Evolutionary conservation across 2,797 vertebrate species (phyloP), one percentile per base, ranked within the genome.

Genomic region (Anguilla anguilla): DNA sequence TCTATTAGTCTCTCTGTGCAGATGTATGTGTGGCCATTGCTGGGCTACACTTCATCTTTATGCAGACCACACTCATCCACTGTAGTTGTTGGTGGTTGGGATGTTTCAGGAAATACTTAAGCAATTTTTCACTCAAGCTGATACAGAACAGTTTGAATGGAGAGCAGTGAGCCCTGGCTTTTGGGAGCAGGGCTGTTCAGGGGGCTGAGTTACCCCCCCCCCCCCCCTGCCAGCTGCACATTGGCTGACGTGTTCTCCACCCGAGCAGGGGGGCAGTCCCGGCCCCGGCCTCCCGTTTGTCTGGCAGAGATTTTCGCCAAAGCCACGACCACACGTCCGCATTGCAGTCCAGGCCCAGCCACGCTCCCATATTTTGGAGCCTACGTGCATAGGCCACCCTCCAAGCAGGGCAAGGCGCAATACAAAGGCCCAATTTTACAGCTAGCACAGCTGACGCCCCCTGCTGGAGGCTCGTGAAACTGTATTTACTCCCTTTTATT

Each of bases 281-380:
- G 28, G 57, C 86, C 39, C 64, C 39, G 51, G 46, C 35, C 3
- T 31, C 64, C 46, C 69, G 43, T 35, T 43, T 55, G 46, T 84
- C 87, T 84, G 77, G 19, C 35, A 74, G 31, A 39, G 31, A 83
- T 86, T 17, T 25, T n/a, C 1, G 85, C 85, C 64, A 86, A 59
- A 86, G 4, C 28, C 31, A 5, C 9, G 7, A 86, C 61, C 85
- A 6, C 35, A 51, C 19, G 11, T n/a, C 64, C 43, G 6, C 35
- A 15, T 22, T 4, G 51, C 31, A 28, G 31, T 31, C 84, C 84
- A 85, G 61, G 84, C 83, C 67, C 10, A 11, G 55, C n/a, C 31
- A 6, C 17, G 84, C 55, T 57, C 83, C 53, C 53, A 39, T 31
- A 51, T 81, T 46, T 49, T 1, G 46, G 79, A 83, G 79, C 79